Percentiles rank a stretch among this genome's conserved stretches.
Evolutionary conservation across 2,888 invertebrate species (phyloP).

Genomic region (Pelosia muscerda): DNA sequence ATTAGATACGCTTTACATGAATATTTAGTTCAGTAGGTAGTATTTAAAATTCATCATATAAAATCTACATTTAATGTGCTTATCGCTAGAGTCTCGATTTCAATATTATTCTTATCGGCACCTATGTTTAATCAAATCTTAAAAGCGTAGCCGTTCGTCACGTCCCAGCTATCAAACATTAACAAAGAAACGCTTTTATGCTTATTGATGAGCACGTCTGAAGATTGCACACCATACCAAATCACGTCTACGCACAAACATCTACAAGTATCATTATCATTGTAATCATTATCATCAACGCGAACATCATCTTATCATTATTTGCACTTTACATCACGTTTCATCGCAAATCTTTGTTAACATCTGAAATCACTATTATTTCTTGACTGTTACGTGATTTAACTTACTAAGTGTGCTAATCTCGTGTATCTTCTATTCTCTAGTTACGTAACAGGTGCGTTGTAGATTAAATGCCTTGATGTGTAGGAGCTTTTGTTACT

Average conservation of each 20-base stretch:
- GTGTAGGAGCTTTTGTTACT: slow-evolving; percentile 43
- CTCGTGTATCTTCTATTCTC: slow-evolving; percentile 39
- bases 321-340: slow-evolving; percentile 59
- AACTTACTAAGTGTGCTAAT: slow-evolving; percentile 49
- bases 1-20: slow-evolving; percentile 43
- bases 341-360: slow-evolving; percentile 53
- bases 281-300: slow-evolving; percentile 49
- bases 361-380: slow-evolving; percentile 52
- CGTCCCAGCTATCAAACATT: slow-evolving; percentile 38
- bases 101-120: slow-evolving; percentile 38
- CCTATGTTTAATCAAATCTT: slow-evolving; percentile 39
- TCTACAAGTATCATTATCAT: slow-evolving; percentile 52
- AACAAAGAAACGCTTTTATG: slow-evolving; percentile 34
- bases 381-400: slow-evolving; percentile 54
- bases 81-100: slow-evolving; percentile 31
- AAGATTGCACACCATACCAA: slow-evolving; percentile 40
- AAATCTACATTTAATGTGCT: slow-evolving; percentile 18
- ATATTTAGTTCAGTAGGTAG: slow-evolving; percentile 28
- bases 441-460: slow-evolving; percentile 58
- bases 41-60: slow-evolving; percentile 22
- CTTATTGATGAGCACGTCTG: slow-evolving; percentile 49
- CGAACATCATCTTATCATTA: slow-evolving; percentile 56
- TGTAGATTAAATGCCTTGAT: slow-evolving; percentile 54
- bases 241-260: slow-evolving; percentile 50
- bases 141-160: slow-evolving; percentile 42